phyloP scores from a whole-genome alignment of 2,888 invertebrate species.

The Megalurothrips usitatus region DNA sequence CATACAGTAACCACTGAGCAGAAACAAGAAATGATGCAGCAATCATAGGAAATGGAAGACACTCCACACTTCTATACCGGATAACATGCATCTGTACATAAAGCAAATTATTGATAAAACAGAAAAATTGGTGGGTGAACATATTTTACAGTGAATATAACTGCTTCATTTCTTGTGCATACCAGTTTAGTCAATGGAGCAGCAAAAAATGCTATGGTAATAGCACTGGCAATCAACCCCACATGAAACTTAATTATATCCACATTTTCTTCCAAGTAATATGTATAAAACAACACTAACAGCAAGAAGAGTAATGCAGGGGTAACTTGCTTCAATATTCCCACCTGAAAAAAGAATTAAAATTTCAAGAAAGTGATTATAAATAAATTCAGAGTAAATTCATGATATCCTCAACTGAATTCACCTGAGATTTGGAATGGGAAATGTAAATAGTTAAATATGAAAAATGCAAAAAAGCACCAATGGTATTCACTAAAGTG shows the following conservation, averaged over 20 bases:
- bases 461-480: constrained; percentile 62
- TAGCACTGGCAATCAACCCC: constrained; percentile 65
- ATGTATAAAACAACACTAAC: constrained; percentile 56
- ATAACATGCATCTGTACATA: constrained; percentile 52
- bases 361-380: constrained; percentile 27
- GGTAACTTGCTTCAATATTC: constrained; percentile 59
- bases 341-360: constrained; percentile 45
- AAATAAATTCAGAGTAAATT: background rate
- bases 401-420: constrained; percentile 28
- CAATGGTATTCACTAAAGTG: constrained; percentile 70
- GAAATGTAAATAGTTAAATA: constrained; percentile 68
- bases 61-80: constrained; percentile 72
- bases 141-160: background rate
- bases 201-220: constrained; percentile 75
- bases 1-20: constrained; percentile 80
- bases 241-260: constrained; percentile 55
- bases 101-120: constrained; percentile 22
- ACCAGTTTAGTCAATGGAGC: constrained; percentile 71
- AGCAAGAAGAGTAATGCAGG: constrained; percentile 52
- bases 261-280: constrained; percentile 52
- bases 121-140: constrained; percentile 37
- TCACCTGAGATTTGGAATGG: constrained; percentile 67
- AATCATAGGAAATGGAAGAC: constrained; percentile 83
- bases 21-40: constrained; percentile 76
- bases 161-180: background rate